Percentiles rank a stretch among this genome's conserved stretches.
Conservation (phyloP, 2,888 invertebrate species). For the Nowickia ferox region DNA sequence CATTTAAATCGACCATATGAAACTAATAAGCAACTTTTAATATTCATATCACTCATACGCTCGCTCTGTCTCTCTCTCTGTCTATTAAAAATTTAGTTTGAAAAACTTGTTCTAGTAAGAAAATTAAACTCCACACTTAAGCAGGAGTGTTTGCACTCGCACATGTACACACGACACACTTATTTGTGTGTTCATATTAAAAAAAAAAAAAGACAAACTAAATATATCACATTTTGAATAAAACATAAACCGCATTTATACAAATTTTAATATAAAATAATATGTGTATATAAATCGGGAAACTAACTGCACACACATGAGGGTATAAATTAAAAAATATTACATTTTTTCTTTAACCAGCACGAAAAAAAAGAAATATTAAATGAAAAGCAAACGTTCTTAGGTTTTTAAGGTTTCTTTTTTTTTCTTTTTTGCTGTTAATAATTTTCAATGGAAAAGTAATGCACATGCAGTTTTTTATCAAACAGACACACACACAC, state of each 20-base stretch:
- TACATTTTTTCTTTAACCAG: slow-evolving; percentile 41
- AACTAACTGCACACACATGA: slow-evolving; percentile 17
- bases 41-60: slow-evolving; percentile 68
- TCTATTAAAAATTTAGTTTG: slow-evolving; percentile 24
- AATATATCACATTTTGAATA: slow-evolving; percentile 48
- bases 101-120: slow-evolving; percentile 20
- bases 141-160: slow-evolving; percentile 3
- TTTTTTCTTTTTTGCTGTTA: slow-evolving; percentile 16
- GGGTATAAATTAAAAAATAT: slow-evolving; percentile 66
- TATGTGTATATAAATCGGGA: slow-evolving; percentile 3
- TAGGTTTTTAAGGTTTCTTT: slow-evolving; percentile 24
- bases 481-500: neutral
- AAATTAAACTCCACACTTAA: slow-evolving; percentile 19
- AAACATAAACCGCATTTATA: slow-evolving; percentile 66
- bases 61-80: neutral
- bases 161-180: neutral
- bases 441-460: slow-evolving; percentile 27
- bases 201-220: slow-evolving; percentile 32
- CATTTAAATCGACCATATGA: slow-evolving; percentile 1
- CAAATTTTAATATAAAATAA: slow-evolving; percentile 60
- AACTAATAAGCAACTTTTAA: slow-evolving; percentile 53
- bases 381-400: slow-evolving; percentile 30
- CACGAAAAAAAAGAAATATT: slow-evolving; percentile 3
- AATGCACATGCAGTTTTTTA: slow-evolving; percentile 29
- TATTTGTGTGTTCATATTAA: slow-evolving; percentile 12